A percentile compares a stretch with the other conserved stretches of the same genome.
Conservation (phyloP, 1,140 invertebrate species). For the Solenopsis invicta region DNA sequence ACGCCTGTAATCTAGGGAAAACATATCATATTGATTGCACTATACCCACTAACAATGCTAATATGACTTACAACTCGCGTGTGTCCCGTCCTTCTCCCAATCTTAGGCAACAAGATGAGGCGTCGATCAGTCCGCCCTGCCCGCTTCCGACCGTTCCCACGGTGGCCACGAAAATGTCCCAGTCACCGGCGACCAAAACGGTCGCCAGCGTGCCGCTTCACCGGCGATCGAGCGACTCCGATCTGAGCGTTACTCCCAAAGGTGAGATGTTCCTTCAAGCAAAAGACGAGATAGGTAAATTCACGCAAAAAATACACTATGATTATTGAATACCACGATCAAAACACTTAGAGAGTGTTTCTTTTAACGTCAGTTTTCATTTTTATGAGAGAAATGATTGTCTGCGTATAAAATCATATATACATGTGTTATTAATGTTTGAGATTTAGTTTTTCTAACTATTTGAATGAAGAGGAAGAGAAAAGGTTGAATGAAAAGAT, state of each 20-base stretch:
- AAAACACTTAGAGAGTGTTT: not conserved
- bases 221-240: slow-evolving; percentile 96
- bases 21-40: slow-evolving; percentile 52
- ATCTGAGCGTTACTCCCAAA: slow-evolving; percentile 96
- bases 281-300: not conserved
- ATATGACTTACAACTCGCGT: slow-evolving; percentile 86
- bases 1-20: slow-evolving; percentile 69
- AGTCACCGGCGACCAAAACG: slow-evolving; percentile 88
- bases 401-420: not conserved
- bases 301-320: not conserved
- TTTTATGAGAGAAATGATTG: not conserved
- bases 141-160: slow-evolving; percentile 71
- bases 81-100: slow-evolving; percentile 83
- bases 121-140: slow-evolving; percentile 75
- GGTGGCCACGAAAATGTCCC: slow-evolving; percentile 80
- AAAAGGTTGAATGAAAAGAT: not conserved
- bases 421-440: not conserved
- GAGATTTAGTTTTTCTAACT: not conserved
- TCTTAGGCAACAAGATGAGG: slow-evolving; percentile 83
- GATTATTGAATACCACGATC: not conserved
- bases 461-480: not conserved
- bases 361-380: not conserved
- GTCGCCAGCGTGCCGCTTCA: slow-evolving; percentile 87
- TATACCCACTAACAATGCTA: slow-evolving; percentile 82
- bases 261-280: slow-evolving; percentile 87